phyloP scores from a whole-genome alignment of 2,888 invertebrate species.

The Drosophila tanythrix region DNA sequence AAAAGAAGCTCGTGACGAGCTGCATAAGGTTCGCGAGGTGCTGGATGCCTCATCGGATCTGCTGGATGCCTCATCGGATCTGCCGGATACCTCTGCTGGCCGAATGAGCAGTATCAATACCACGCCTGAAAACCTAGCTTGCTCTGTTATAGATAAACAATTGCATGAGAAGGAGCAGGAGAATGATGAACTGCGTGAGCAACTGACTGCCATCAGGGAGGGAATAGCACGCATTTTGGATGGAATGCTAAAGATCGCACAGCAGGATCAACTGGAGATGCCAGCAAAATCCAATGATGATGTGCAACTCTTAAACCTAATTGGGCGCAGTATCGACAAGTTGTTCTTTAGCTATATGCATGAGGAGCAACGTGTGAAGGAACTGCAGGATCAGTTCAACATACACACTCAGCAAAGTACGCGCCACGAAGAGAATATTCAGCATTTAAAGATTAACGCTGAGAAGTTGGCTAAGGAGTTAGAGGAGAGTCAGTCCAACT shows the following conservation, averaged over 20 bases:
- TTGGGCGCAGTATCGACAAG: conserved; percentile 9
- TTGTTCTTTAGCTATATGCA: background rate
- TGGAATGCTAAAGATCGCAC: conserved; percentile 5
- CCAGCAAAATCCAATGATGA: background rate
- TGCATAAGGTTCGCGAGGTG: conserved; percentile 67
- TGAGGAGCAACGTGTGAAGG: conserved; percentile 7
- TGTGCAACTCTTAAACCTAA: conserved; percentile 2
- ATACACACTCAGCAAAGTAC: conserved; percentile 1
- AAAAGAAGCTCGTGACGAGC: conserved; percentile 72
- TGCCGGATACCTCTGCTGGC: conserved; percentile 53
- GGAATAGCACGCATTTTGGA: background rate
- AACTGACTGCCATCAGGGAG: conserved; percentile 44
- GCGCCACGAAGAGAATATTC: background rate
- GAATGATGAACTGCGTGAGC: conserved; percentile 66
- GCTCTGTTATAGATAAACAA: conserved; percentile 83
- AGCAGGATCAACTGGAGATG: conserved; percentile 2
- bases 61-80: conserved; percentile 77
- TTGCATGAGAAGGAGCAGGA: conserved; percentile 83
- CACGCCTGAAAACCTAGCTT: conserved; percentile 83
- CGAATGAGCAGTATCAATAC: conserved; percentile 59
- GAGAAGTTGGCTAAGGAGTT: conserved; percentile 4
- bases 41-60: conserved; percentile 77
- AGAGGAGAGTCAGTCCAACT: background rate
- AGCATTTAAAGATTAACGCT: conserved; percentile 1
- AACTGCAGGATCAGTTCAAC: conserved; percentile 27